phyloP scores from a whole-genome alignment of 2,113 vertebrate species.

The Oryzias woworae region DNA sequence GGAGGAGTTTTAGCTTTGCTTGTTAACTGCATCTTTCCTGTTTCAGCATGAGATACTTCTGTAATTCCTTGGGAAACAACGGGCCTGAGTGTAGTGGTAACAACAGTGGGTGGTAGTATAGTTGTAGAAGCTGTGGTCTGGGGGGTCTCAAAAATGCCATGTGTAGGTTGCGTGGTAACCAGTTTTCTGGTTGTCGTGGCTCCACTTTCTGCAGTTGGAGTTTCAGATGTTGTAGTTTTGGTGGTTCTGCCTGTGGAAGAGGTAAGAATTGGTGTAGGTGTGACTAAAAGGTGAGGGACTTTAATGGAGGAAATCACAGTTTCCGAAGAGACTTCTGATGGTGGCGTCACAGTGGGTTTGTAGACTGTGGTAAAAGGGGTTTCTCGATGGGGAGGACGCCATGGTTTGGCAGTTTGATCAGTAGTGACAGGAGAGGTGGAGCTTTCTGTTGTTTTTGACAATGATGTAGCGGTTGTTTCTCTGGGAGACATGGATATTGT shows the following conservation, averaged over 20 bases:
- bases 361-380: conserved; percentile 36
- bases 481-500: conserved; percentile 11
- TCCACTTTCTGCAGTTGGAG: conserved; percentile 20
- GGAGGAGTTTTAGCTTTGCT: conserved; percentile 31
- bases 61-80: conserved; percentile 26
- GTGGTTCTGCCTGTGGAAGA: conserved; percentile 30
- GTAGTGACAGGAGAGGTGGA: conserved; percentile 28
- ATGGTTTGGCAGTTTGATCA: conserved; percentile 30
- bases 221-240: conserved; percentile 28
- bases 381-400: conserved; percentile 33
- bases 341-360: conserved; percentile 46
- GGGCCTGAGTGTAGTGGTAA: conserved; percentile 44
- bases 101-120: conserved; percentile 4
- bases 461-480: conserved; percentile 44
- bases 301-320: conserved; percentile 26
- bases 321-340: conserved; percentile 30
- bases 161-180: conserved; percentile 17
- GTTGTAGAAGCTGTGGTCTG: conserved; percentile 34
- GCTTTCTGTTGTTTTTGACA: conserved; percentile 24
- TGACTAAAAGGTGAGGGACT: conserved; percentile 18
- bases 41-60: conserved; percentile 44
- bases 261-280: conserved; percentile 13
- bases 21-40: conserved; percentile 47
- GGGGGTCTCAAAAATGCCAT: conserved; percentile 24
- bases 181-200: conserved; percentile 33